A percentile compares a stretch with the other conserved stretches of the same genome.
Conservation (phyloP, 2,113 vertebrate genomes). For the Ornithorhynchus anatinus region DNA sequence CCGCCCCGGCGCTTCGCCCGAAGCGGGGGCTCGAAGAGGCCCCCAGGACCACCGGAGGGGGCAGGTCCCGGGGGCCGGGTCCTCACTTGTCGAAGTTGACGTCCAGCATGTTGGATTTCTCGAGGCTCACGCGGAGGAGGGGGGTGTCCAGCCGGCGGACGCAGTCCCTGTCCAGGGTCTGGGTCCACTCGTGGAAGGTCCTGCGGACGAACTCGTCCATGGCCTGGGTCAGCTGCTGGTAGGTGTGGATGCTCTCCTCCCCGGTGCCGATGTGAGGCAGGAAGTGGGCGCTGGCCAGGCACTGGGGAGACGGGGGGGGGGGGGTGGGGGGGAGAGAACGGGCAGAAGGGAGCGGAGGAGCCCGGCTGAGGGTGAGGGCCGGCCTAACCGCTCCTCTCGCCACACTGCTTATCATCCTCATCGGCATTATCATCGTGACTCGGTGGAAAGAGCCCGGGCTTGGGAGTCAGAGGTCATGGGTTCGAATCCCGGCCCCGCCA, state of each 20-base stretch:
- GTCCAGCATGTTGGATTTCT: slow-evolving; percentile 72
- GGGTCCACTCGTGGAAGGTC: slow-evolving; percentile 81
- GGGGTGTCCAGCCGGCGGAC: slow-evolving; percentile 76
- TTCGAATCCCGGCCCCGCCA: too few species aligned
- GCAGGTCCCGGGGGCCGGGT: background rate
- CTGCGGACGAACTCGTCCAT: slow-evolving; percentile 79
- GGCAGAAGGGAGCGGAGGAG: background rate
- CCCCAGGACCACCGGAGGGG: too few species aligned
- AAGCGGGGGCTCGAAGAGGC: too few species aligned
- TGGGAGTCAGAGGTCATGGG: too few species aligned
- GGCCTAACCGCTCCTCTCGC: too few species aligned
- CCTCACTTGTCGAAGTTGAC: slow-evolving; percentile 84
- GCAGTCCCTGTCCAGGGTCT: slow-evolving; percentile 72
- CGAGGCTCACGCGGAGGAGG: slow-evolving; percentile 69
- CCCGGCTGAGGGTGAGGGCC: background rate
- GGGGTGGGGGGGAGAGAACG: background rate
- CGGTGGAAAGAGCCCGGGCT: too few species aligned
- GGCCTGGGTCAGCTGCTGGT: slow-evolving; percentile 69
- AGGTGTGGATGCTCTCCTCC: slow-evolving; percentile 63
- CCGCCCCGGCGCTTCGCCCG: too few species aligned
- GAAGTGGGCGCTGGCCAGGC: slow-evolving; percentile 71
- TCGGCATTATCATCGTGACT: too few species aligned
- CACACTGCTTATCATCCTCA: too few species aligned
- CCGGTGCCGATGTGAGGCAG: slow-evolving; percentile 65
- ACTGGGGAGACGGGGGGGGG: slow-evolving; percentile 50